Evolutionary conservation across 2,888 invertebrate species (phyloP).

Genomic region (Lasiommata megera): DNA sequence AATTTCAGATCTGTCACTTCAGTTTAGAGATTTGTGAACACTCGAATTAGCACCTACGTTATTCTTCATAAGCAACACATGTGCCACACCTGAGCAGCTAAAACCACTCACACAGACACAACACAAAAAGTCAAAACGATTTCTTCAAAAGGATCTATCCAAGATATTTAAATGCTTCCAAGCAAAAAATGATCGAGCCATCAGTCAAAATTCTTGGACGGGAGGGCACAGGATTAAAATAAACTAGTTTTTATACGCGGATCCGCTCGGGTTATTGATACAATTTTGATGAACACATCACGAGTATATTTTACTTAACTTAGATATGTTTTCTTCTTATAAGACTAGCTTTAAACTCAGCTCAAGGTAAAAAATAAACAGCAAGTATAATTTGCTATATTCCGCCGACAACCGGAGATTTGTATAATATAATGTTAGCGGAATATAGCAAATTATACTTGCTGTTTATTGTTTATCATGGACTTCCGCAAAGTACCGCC

Average conservation of each 20-base stretch:
- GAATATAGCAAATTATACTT: no score
- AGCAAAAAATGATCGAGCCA: slow-evolving; percentile 15
- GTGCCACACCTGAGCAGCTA: background rate
- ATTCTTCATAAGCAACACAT: background rate
- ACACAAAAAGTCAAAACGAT: slow-evolving; percentile 7
- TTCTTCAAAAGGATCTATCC: slow-evolving; percentile 13
- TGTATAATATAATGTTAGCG: no score
- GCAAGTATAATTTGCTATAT: no score
- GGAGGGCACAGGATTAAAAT: slow-evolving; percentile 13
- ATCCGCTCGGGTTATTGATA: slow-evolving; percentile 6
- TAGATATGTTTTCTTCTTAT: no score
- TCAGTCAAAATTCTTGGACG: slow-evolving; percentile 21
- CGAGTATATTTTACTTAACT: background rate
- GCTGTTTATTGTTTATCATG: no score
- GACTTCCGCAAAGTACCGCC: no score
- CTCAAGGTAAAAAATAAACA: no score
- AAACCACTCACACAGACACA: background rate
- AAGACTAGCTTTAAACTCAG: no score
- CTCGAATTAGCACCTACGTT: no score
- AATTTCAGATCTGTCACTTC: no score
- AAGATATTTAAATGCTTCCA: slow-evolving; percentile 17
- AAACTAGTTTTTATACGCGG: slow-evolving; percentile 15
- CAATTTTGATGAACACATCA: slow-evolving; percentile 15
- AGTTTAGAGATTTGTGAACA: no score
- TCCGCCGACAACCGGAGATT: no score